Evolutionary conservation across 92 coral and sea anemone genomes (phyloP).

Genomic region (Muricea muricata): DNA sequence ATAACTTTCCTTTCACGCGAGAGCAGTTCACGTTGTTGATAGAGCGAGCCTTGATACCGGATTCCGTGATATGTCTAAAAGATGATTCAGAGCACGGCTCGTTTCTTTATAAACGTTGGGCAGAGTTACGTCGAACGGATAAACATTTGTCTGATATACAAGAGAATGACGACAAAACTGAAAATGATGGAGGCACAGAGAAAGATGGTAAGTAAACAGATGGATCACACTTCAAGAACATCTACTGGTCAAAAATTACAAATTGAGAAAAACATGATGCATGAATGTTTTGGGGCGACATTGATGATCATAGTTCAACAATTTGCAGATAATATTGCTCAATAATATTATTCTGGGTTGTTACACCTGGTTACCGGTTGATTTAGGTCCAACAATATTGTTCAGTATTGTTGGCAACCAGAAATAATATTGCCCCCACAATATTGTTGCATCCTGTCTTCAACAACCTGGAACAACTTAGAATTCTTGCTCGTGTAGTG

Average conservation of each 20-base stretch:
- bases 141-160: conserved; percentile 50
- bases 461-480: too few relatives aligned
- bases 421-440: too few relatives aligned
- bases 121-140: conserved; percentile 51
- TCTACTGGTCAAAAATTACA: conserved; percentile 47
- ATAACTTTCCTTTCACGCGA: conserved; percentile 88
- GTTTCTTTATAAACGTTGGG: conserved; percentile 86
- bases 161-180: conserved; percentile 32
- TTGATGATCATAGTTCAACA: too few relatives aligned
- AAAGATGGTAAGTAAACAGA: conserved; percentile 36
- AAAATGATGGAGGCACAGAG: conserved; percentile 37
- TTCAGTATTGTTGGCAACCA: too few relatives aligned
- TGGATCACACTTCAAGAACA: too few relatives aligned
- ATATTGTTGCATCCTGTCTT: too few relatives aligned
- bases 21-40: conserved; percentile 96
- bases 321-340: too few relatives aligned
- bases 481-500: too few relatives aligned
- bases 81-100: conserved; percentile 93
- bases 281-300: too few relatives aligned
- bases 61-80: conserved; percentile 77
- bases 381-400: too few relatives aligned
- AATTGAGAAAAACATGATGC: conserved; percentile 45
- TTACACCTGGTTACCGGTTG: too few relatives aligned
- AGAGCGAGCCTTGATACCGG: conserved; percentile 85
- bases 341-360: too few relatives aligned